phyloP scores from a whole-genome alignment of 2,113 vertebrate species.

The Anarhynchus alexandrinus region DNA sequence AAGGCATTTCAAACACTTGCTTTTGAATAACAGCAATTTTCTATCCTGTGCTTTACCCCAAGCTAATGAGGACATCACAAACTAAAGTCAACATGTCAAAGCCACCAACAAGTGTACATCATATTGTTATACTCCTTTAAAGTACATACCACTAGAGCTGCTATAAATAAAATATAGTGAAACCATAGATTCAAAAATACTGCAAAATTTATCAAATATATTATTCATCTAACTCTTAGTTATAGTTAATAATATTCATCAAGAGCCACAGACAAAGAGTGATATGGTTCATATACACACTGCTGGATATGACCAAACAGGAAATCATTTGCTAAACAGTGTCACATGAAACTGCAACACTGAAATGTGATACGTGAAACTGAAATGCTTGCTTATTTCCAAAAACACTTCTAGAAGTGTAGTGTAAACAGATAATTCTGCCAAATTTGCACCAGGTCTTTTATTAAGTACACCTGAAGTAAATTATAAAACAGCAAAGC shows the following conservation, averaged over 20 bases:
- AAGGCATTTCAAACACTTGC: not conserved
- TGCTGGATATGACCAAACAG: not conserved
- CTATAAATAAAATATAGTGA: not conserved
- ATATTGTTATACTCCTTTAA: not conserved
- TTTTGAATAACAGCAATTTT: not conserved
- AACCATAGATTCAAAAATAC: not conserved
- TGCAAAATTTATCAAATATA: not conserved
- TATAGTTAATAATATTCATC: not conserved
- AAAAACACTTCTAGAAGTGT: not conserved
- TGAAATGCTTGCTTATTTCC: not conserved
- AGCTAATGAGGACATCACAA: not conserved
- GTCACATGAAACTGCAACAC: not conserved
- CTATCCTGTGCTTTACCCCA: not conserved
- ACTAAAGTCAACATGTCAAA: not conserved
- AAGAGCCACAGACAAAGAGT: not conserved
- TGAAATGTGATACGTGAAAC: not conserved
- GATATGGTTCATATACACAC: not conserved
- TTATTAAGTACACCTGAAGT: not conserved
- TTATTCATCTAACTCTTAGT: not conserved
- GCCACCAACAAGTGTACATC: not conserved
- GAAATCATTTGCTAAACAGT: not conserved
- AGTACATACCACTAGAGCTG: not conserved
- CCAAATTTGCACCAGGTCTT: not conserved
- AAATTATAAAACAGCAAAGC: not conserved
- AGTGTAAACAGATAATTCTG: not conserved